A percentile compares a stretch with the other conserved stretches of the same genome.
Evolutionary conservation across 2,113 vertebrate species (phyloP).

Genomic region (Aythya baeri): DNA sequence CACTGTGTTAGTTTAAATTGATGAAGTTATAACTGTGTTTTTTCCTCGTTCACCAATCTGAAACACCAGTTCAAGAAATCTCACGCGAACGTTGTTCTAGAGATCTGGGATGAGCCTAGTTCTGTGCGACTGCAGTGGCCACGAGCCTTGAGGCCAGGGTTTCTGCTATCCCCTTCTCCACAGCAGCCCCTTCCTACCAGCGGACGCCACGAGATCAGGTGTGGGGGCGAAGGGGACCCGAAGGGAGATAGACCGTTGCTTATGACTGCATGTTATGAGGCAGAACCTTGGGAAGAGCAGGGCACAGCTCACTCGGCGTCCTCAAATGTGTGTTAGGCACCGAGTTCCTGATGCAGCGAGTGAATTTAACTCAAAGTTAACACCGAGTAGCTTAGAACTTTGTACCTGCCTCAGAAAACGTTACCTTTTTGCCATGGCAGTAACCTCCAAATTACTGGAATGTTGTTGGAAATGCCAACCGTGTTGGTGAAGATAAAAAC

Average conservation of each 20-base stretch:
- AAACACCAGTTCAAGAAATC: not conserved
- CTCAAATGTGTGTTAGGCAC: not conserved
- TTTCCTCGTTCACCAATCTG: not conserved
- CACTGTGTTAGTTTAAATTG: not conserved
- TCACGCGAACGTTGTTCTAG: not conserved
- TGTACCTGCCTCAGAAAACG: not conserved
- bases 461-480: not conserved
- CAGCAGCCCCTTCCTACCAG: accelerated
- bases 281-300: not conserved
- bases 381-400: not conserved
- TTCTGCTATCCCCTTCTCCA: not conserved
- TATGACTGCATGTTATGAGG: accelerated
- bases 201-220: accelerated
- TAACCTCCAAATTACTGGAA: not conserved
- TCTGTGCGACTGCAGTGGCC: accelerated
- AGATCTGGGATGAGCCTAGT: not conserved
- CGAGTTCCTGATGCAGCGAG: not conserved
- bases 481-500: not conserved
- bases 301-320: not conserved
- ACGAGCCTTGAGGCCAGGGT: not conserved
- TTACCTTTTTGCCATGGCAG: not conserved
- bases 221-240: not conserved
- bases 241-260: not conserved
- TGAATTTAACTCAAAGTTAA: not conserved
- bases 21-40: not conserved